These are phyloP conservation scores for Embidobia sp. DNA, from an alignment of 2,888 invertebrate species.

Conservation along the genomic window DNA sequence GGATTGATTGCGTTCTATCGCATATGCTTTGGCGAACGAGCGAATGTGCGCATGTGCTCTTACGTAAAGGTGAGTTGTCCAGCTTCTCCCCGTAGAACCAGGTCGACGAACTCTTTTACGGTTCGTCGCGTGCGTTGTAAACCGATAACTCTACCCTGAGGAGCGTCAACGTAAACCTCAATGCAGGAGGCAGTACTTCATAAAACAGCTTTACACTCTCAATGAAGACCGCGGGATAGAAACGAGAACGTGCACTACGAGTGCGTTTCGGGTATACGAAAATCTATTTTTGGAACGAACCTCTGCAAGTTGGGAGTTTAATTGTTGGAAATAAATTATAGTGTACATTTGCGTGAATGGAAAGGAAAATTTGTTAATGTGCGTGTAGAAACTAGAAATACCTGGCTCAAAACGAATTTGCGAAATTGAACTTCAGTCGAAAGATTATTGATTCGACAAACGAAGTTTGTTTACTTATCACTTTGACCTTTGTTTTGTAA, in stretches of 20 bases:
- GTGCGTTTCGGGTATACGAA: constrained; percentile 9
- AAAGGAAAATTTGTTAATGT: too few species aligned
- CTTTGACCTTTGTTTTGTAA: too few species aligned
- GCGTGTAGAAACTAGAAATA: too few species aligned
- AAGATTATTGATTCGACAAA: too few species aligned
- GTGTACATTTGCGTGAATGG: too few species aligned
- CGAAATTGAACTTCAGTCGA: too few species aligned
- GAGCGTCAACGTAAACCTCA: constrained; percentile 52
- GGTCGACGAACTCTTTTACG: constrained; percentile 64
- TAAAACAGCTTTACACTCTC: constrained; percentile 53
- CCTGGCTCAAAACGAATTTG: too few species aligned
- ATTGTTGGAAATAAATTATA: too few species aligned
- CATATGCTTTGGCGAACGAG: constrained; percentile 37
- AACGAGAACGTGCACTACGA: constrained; percentile 14
- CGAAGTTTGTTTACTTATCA: too few species aligned
- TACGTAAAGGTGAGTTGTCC: constrained; percentile 63
- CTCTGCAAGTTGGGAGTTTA: too few species aligned
- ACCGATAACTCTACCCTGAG: constrained; percentile 57
- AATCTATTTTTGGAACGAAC: constrained; percentile 18
- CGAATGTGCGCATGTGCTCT: constrained; percentile 57
- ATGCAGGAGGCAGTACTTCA: constrained; percentile 52
- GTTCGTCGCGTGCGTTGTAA: constrained; percentile 64
- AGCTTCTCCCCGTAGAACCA: constrained; percentile 50
- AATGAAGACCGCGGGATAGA: constrained; percentile 44
- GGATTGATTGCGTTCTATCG: constrained; percentile 58